Conservation (phyloP, 2,113 vertebrate species). For the Anoura caudifer region DNA sequence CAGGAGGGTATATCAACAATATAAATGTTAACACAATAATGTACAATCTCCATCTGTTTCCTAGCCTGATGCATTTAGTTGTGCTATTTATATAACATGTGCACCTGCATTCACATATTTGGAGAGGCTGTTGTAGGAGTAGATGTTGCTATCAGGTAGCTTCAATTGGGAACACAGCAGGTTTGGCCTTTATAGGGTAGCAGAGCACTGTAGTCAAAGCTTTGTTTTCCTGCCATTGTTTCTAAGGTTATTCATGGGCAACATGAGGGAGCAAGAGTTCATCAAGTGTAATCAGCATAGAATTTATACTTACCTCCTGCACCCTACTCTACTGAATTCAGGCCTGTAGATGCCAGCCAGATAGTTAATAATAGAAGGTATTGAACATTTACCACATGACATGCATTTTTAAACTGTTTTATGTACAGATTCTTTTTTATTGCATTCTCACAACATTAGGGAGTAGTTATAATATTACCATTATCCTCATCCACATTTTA, state of each 20-base stretch:
- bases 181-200: conserved; percentile 49
- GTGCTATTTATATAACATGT: conserved; percentile 73
- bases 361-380: background rate
- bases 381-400: background rate
- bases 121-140: conserved; percentile 39
- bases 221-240: conserved; percentile 15
- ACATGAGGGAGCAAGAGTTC: background rate
- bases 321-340: background rate
- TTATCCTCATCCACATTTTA: background rate
- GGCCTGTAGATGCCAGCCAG: background rate
- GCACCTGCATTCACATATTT: conserved; percentile 57
- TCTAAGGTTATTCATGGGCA: background rate
- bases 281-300: background rate
- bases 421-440: background rate
- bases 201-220: background rate
- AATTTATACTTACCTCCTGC: background rate
- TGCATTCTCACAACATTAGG: background rate
- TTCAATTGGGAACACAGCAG: conserved; percentile 59
- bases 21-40: conserved; percentile 75
- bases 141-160: conserved; percentile 40
- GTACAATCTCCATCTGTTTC: conserved; percentile 70
- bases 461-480: background rate
- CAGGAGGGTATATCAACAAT: conserved; percentile 53
- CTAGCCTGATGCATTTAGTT: conserved; percentile 60
- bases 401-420: background rate